Evolutionary conservation across 1,140 invertebrate genomes (phyloP), one percentile per base, ranked within the genome.

Genomic region (Sarcophaga peregrina): DNA sequence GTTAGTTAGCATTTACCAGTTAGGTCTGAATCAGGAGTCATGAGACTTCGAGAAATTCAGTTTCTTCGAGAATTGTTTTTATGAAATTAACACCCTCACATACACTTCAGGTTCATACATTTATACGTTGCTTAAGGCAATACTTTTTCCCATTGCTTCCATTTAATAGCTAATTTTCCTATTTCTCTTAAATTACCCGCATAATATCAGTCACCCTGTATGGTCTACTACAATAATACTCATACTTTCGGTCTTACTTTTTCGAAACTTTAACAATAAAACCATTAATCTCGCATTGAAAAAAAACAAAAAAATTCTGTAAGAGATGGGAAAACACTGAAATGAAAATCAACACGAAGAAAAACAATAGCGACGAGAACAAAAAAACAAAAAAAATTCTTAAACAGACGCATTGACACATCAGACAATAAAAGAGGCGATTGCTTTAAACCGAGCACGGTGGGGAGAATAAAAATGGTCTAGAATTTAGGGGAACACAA

Each of bases 221-320:
- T 8, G 45, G 9, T 45, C 37, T 9, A 20, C 13, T 11, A 74
- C 15, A 45, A 72, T 9, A 72, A 8, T 11, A 54, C 15, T 15
- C 52, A 72, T 72, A 25, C 17, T 72, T 72, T 20, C 25, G 25
- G 47, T 78, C 47, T 50, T 47, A 50, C n/a, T 50, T 50, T 17
- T 20, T 17, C 47, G 50, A 78, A 78, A 78, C 75, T 78, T 20
- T 52, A 78, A 78, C 75, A 78, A 78, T 78, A 78, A 78, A 78
- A 78, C 75, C 75, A 78, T 78, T 78, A 78, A 78, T 78, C 75
- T 78, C 75, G 20, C 48, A 78, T 78, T 50, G 46, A 78, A 78
- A 78, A 78, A 78, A 25, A 72, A 72, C 50, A 78, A 78, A 78
- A 78, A 25, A 72, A 72, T 78, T 78, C 75, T 25, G 37, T 25